Percentiles rank a stretch among this genome's conserved stretches.
Conservation (phyloP, 2,888 invertebrate species). For the Meloe dianella region DNA sequence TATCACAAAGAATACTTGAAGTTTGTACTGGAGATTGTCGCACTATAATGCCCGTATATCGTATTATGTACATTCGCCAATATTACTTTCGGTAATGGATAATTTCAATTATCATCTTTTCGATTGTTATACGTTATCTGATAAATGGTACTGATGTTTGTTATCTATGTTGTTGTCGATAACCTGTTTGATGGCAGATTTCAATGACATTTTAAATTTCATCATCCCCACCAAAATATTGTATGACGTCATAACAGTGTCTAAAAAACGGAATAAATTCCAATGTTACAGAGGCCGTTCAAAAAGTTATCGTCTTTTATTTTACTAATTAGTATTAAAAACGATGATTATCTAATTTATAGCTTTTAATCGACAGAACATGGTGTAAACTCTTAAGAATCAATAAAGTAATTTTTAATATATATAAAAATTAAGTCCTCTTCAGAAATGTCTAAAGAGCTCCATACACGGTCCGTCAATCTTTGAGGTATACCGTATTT, state of each 20-base stretch:
- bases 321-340: no score
- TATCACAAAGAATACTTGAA: slow-evolving; percentile 6
- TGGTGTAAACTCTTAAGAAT: no score
- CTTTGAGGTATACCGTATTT: no score
- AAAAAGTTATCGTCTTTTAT: no score
- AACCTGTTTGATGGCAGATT: not conserved
- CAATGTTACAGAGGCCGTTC: no score
- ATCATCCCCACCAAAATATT: not conserved
- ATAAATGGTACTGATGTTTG: not conserved
- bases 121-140: not conserved
- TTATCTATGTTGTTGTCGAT: not conserved
- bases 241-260: not conserved
- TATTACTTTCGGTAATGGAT: not conserved
- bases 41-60: not conserved
- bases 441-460: no score
- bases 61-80: not conserved
- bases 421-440: no score
- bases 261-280: not conserved
- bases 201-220: slow-evolving; percentile 3
- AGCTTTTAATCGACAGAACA: no score
- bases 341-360: no score
- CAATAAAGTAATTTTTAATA: no score
- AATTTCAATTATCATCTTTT: not conserved
- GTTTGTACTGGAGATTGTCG: slow-evolving; percentile 12
- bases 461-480: no score